phyloP scores from a whole-genome alignment of 2,888 invertebrate genomes.

The Gastrophysa polygoni region DNA sequence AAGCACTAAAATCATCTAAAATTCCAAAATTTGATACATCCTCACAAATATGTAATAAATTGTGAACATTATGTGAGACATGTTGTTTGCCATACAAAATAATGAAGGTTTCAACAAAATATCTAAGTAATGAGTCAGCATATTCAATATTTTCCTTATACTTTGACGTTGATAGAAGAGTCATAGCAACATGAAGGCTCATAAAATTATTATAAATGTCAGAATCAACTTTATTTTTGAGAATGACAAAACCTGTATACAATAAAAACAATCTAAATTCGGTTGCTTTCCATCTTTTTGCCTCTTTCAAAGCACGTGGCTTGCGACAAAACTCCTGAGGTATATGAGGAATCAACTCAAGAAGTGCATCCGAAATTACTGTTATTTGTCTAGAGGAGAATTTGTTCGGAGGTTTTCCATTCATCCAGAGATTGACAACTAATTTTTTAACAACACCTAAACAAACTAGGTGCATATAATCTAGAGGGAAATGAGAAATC shows the following conservation, averaged over 20 bases:
- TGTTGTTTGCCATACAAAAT: slow-evolving; percentile 26
- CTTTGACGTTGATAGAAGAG: background rate
- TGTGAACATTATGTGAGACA: slow-evolving; percentile 3
- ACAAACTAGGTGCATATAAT: too few species aligned
- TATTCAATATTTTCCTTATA: slow-evolving; percentile 12
- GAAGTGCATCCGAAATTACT: background rate
- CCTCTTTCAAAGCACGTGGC: slow-evolving; percentile 5
- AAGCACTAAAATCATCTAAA: slow-evolving; percentile 21
- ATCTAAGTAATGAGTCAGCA: slow-evolving; percentile 25
- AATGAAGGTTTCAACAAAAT: slow-evolving; percentile 34
- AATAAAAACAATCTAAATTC: too few species aligned
- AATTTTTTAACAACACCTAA: too few species aligned
- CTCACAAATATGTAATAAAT: slow-evolving; percentile 1
- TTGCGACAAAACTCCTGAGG: slow-evolving; percentile 3
- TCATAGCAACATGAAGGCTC: background rate
- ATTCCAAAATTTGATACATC: background rate
- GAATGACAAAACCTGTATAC: too few species aligned
- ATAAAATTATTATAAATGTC: too few species aligned
- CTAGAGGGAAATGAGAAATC: too few species aligned
- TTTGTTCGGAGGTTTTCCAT: slow-evolving; percentile 6
- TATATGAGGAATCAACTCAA: background rate
- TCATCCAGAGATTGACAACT: background rate
- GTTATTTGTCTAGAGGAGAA: background rate
- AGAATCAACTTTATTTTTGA: too few species aligned
- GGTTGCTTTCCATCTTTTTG: background rate